Evolutionary conservation across 2,113 vertebrate species (phyloP).

Genomic region (Leptocoma aspasia): DNA sequence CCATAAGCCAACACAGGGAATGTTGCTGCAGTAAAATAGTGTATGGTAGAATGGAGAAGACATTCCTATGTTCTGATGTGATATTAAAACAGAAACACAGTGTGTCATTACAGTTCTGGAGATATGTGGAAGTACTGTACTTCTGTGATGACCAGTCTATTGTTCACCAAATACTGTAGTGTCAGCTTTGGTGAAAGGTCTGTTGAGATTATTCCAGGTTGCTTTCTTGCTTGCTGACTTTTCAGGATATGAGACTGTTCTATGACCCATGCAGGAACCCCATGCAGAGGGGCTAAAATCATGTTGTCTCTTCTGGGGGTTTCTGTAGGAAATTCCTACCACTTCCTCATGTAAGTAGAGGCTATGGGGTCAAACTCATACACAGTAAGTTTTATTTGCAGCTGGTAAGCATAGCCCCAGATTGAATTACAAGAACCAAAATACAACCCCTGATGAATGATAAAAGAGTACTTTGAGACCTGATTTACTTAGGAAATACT

Average conservation of each 20-base stretch:
- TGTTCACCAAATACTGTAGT: not conserved
- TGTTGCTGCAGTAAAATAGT: not conserved
- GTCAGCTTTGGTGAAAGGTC: not conserved
- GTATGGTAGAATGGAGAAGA: not conserved
- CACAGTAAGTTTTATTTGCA: not conserved
- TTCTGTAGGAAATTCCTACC: not conserved
- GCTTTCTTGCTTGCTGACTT: not conserved
- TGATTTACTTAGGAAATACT: slow-evolving; percentile 31
- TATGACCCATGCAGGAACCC: accelerated
- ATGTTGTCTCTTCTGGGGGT: not conserved
- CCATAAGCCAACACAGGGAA: not conserved
- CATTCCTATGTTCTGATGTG: not conserved
- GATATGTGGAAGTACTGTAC: not conserved
- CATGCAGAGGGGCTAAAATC: not conserved
- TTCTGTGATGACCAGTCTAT: not conserved
- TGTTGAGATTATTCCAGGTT: not conserved
- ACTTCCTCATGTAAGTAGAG: not conserved
- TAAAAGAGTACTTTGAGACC: not conserved
- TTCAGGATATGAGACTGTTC: not conserved
- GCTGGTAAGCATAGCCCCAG: not conserved
- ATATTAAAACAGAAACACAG: not conserved
- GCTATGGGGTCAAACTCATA: not conserved
- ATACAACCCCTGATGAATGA: not conserved
- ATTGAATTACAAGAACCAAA: slow-evolving; percentile 8
- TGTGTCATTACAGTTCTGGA: not conserved